Base-by-base conservation (phyloP, 2,888 invertebrate genomes). In the Melieria crassipennis region DNA sequence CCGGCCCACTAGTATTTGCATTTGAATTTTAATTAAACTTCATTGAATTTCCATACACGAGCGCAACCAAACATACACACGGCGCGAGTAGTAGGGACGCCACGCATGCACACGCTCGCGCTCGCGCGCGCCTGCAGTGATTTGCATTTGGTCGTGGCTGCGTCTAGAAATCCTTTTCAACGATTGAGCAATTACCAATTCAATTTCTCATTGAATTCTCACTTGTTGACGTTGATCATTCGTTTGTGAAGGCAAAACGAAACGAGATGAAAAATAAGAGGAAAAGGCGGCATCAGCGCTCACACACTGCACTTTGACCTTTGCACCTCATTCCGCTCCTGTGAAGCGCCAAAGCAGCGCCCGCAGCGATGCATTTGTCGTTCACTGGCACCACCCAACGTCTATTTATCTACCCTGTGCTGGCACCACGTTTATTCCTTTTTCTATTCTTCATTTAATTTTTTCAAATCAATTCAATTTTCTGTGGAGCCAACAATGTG, bases 141-240 rank as follows among this genome's bases (percentile, higher is more conserved):
- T 30, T 30, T 30, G 30, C 30, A 30, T 30, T 30, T 30, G 30
- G 30, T 30, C 2, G 30, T 30, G 30, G 30, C 30, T 30, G 30
- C 30, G 30, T 30, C 30, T 16, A 10, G 64, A 13, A 42, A 11
- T 11, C 64, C 48, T 64, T 64, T n/a, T 30, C 48, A 42, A 50
- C 64, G 64, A 64, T 48, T 64, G 64, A 64, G 11, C 64, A 64
- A 64, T 64, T 64, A 50, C 52, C 30, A 48, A 64, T 16, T 50
- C 50, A 48, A 48, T 63, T 63, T 48, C 30, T 16, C 45, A 30
- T 63, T 30, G 42, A 45, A 45, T 11, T 45, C 11, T 43, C 13
- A 13, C 45, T 46, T 45, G 10, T 61, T 61, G 46, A 42, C 11
- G 10, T 16, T 64, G 46, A 47, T 10, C 30, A 30, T 50, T 50